phyloP scores from a whole-genome alignment of 2,113 vertebrate species.

The Guaruba guarouba region DNA sequence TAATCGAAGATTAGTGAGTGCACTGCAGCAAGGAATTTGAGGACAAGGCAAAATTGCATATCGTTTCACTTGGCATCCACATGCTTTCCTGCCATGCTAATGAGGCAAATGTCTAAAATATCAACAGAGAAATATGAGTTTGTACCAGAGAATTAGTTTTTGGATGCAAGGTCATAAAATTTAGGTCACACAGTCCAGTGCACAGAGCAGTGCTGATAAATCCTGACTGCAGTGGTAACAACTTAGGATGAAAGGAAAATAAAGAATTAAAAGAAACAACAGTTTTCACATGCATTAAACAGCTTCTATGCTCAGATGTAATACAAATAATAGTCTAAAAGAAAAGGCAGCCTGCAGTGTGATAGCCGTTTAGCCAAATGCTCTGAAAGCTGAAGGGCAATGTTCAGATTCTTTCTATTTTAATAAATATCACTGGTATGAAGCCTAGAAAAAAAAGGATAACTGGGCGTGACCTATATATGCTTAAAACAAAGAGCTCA shows the following conservation, averaged over 20 bases:
- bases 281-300: not conserved
- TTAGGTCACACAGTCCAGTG: conserved; percentile 57
- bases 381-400: conserved; percentile 6
- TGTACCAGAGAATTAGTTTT: conserved; percentile 43
- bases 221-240: conserved; percentile 47
- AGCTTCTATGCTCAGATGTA: not conserved
- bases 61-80: conserved; percentile 54
- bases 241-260: conserved; percentile 32
- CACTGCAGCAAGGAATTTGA: conserved; percentile 50
- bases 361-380: not conserved
- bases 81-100: conserved; percentile 58
- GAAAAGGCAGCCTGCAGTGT: not conserved
- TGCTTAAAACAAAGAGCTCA: not conserved
- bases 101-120: conserved; percentile 57
- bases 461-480: not conserved
- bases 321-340: not conserved
- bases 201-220: conserved; percentile 45
- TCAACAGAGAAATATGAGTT: conserved; percentile 57
- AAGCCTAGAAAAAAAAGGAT: not conserved
- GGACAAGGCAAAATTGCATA: conserved; percentile 49
- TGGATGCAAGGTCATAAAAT: conserved; percentile 36
- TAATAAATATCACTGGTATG: not conserved
- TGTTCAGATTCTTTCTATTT: conserved; percentile 3
- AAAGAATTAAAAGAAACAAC: conserved; percentile 46
- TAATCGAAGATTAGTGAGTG: conserved; percentile 46